Percentiles rank a stretch among this genome's conserved stretches.
Conservation (phyloP, 2,113 vertebrate species). For the Scortum barcoo region DNA sequence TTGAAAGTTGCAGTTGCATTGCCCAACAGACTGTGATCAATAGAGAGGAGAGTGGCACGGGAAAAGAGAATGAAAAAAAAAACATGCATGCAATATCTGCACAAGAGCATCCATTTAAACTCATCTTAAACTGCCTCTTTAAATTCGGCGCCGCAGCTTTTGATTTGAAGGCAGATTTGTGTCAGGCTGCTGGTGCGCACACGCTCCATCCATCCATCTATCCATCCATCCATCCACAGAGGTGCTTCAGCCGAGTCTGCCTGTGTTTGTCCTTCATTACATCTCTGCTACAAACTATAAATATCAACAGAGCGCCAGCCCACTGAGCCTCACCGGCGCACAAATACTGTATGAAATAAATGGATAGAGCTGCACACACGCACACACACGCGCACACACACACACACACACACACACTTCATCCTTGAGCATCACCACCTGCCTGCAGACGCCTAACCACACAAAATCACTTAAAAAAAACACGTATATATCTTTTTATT, state of each 20-base stretch:
- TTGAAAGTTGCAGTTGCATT: constrained; percentile 19
- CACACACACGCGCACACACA: background rate
- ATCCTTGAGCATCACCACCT: background rate
- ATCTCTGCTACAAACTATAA: constrained; percentile 46
- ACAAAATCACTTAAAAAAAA: constrained; percentile 21
- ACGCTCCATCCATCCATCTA: background rate
- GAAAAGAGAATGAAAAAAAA: too few species aligned
- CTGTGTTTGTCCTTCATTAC: constrained; percentile 52
- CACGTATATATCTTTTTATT: constrained; percentile 43
- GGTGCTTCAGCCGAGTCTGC: constrained; percentile 33
- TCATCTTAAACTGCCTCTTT: background rate
- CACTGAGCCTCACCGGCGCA: constrained; percentile 12
- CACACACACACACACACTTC: background rate
- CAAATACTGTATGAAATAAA: constrained; percentile 23
- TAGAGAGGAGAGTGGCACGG: background rate
- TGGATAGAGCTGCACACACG: background rate
- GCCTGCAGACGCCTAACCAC: constrained; percentile 22
- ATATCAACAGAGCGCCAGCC: constrained; percentile 38
- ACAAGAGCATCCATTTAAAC: constrained; percentile 2
- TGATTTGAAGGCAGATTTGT: background rate
- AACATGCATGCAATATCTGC: constrained; percentile 16
- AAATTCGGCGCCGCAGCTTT: background rate
- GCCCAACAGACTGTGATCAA: constrained; percentile 41
- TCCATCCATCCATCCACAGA: background rate
- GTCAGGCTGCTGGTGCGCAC: background rate